Percentiles rank a stretch among this genome's conserved stretches.
These are phyloP conservation scores for Ptyas mucosa DNA, from an alignment of 2,113 vertebrate species.

Conservation along the genomic window DNA sequence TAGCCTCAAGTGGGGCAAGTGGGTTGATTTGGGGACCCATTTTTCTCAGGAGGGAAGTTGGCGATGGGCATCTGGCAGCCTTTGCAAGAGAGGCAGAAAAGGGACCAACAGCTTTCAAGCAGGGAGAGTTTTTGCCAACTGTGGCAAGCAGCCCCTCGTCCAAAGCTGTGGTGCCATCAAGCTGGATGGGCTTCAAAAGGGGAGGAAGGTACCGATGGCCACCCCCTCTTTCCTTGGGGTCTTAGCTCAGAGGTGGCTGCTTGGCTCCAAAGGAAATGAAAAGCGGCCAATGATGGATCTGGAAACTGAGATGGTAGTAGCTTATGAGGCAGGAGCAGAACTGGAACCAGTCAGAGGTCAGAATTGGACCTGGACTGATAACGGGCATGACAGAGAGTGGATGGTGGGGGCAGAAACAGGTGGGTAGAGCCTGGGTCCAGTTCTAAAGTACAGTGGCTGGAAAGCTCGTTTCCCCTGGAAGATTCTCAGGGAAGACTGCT, in stretches of 20 bases:
- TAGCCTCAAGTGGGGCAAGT: neutral
- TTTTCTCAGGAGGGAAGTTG: neutral
- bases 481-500: neutral
- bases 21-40: neutral
- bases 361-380: no score
- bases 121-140: neutral
- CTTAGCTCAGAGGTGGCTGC: neutral
- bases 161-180: neutral
- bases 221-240: neutral
- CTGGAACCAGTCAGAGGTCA: neutral
- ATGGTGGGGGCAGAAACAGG: neutral
- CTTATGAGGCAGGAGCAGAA: neutral
- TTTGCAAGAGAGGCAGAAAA: neutral
- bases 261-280: neutral
- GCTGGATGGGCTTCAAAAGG: neutral
- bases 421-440: no score
- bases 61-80: neutral
- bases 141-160: neutral
- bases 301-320: neutral
- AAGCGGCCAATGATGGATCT: neutral
- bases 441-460: neutral
- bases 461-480: neutral
- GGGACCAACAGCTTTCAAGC: neutral
- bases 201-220: no score
- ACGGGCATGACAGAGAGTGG: neutral